Conservation (phyloP, 1,140 invertebrate species). For the Coelopa frigida region DNA sequence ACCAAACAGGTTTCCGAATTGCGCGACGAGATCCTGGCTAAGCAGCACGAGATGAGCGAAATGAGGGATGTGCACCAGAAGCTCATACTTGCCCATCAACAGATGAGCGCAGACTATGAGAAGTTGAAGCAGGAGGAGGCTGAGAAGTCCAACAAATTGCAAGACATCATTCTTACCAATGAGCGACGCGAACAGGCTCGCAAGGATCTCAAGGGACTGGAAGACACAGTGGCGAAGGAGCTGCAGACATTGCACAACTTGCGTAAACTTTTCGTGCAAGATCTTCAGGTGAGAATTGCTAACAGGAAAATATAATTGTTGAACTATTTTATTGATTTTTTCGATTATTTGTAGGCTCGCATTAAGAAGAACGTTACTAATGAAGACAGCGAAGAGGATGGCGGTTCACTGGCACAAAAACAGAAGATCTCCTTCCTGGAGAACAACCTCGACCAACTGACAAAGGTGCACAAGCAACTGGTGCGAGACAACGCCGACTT, state of each 20-base stretch:
- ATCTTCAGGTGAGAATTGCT: conserved; percentile 71
- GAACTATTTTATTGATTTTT: background rate
- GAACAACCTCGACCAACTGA: conserved; percentile 98
- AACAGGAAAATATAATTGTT: too few relatives aligned
- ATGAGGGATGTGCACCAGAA: conserved; percentile 95
- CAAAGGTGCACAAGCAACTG: conserved; percentile 88
- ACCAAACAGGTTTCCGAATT: conserved; percentile 81
- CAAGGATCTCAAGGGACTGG: conserved; percentile 94
- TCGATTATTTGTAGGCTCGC: conserved; percentile 50
- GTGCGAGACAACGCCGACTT: conserved; percentile 98
- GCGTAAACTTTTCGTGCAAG: conserved; percentile 95
- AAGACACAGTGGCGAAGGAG: conserved; percentile 96
- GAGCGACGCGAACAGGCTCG: conserved; percentile 91
- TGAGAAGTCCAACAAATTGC: conserved; percentile 90
- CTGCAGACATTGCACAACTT: conserved; percentile 96
- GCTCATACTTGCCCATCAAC: conserved; percentile 83
- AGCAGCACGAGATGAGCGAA: conserved; percentile 83
- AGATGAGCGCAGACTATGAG: conserved; percentile 91
- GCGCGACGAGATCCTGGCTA: conserved; percentile 89
- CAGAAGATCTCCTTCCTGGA: conserved; percentile 99
- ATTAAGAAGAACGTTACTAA: conserved; percentile 73
- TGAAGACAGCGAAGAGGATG: conserved; percentile 86
- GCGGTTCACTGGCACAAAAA: conserved; percentile 93
- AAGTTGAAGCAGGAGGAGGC: conserved; percentile 89
- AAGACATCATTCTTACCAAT: conserved; percentile 83